phyloP scores from a whole-genome alignment of 2,888 invertebrate genomes.

The Eulithis testata region DNA sequence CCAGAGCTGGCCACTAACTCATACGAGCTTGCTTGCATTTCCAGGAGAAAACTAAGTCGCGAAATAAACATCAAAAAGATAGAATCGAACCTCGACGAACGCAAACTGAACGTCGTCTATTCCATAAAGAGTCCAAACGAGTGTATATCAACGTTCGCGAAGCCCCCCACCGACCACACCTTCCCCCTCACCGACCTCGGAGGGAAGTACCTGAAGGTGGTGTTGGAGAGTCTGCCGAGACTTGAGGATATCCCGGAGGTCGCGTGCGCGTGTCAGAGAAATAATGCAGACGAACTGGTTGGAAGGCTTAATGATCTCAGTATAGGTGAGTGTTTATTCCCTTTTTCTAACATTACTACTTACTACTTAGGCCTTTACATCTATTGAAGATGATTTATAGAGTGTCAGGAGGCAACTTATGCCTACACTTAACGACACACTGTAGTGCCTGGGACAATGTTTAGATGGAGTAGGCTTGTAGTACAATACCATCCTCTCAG shows the following conservation, averaged over 20 bases:
- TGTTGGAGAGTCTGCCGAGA: slow-evolving; percentile 89
- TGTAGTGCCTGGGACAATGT: too few species aligned
- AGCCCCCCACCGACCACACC: slow-evolving; percentile 87
- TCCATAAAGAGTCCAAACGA: slow-evolving; percentile 88
- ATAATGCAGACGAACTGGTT: slow-evolving; percentile 63
- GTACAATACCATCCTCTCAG: too few species aligned
- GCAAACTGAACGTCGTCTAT: slow-evolving; percentile 86
- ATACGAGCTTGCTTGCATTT: slow-evolving; percentile 35
- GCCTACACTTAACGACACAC: too few species aligned
- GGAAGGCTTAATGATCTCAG: slow-evolving; percentile 77
- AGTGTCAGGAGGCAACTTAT: too few species aligned
- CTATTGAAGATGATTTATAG: too few species aligned
- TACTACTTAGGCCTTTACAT: too few species aligned
- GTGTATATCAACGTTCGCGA: slow-evolving; percentile 81
- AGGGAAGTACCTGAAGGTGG: slow-evolving; percentile 82
- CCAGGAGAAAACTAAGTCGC: slow-evolving; percentile 77
- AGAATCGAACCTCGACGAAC: slow-evolving; percentile 74
- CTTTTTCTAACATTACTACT: too few species aligned
- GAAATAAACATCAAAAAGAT: slow-evolving; percentile 80
- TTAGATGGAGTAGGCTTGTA: too few species aligned
- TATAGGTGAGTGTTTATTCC: slow-evolving; percentile 45
- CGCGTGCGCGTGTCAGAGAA: slow-evolving; percentile 74
- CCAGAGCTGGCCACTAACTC: too few species aligned
- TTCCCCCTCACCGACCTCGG: slow-evolving; percentile 90
- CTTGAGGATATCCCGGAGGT: slow-evolving; percentile 88